A percentile compares a stretch with the other conserved stretches of the same genome.
Conservation (phyloP, 2,113 vertebrate species). For the Nestor notabilis region DNA sequence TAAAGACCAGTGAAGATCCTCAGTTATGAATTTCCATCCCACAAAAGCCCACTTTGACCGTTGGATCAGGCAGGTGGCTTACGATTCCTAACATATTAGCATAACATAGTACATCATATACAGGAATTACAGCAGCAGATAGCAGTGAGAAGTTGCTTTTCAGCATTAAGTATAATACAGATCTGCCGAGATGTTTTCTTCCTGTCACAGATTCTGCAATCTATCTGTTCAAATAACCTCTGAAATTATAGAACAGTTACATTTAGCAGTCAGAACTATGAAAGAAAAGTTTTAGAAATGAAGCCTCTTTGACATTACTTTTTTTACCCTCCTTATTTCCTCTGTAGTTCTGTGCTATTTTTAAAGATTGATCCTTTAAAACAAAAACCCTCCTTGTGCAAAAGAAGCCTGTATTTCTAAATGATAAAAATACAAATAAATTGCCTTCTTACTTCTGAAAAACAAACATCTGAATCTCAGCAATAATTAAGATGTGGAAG, state of each 20-base stretch:
- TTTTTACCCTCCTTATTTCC: background rate
- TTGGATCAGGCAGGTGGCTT: background rate
- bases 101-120: background rate
- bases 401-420: background rate
- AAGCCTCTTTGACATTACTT: background rate
- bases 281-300: background rate
- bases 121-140: background rate
- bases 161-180: background rate
- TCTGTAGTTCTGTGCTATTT: background rate
- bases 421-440: background rate
- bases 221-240: background rate
- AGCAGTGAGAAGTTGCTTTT: background rate
- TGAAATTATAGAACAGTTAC: background rate
- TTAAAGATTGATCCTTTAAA: background rate
- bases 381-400: background rate
- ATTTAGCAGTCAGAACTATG: background rate
- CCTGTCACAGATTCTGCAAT: background rate
- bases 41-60: background rate
- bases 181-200: background rate
- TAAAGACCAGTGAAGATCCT: background rate
- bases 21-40: background rate
- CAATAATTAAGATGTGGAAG: constrained; percentile 13
- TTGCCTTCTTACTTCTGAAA: background rate
- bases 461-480: background rate
- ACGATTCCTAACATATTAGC: background rate